Conservation (phyloP, 1,140 invertebrate species). For the Vanessa atalanta region DNA sequence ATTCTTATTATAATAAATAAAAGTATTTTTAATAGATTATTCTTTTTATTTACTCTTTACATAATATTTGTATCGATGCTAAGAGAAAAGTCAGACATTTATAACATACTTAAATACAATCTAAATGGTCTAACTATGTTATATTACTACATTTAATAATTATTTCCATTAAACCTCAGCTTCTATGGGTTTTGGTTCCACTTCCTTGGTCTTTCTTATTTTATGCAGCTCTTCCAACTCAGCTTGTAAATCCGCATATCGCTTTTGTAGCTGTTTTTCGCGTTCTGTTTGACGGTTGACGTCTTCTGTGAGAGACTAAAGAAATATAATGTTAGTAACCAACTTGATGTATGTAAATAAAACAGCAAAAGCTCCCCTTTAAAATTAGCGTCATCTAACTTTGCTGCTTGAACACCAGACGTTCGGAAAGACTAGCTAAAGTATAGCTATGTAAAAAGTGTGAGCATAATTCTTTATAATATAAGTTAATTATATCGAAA, state of each 20-base stretch:
- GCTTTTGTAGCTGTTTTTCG: constrained; percentile 92
- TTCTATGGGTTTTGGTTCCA: constrained; percentile 29
- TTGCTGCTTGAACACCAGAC: too few relatives aligned
- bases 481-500: too few relatives aligned
- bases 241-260: constrained; percentile 86
- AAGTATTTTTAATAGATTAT: not conserved
- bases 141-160: not conserved
- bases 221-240: constrained; percentile 80
- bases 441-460: too few relatives aligned
- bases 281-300: constrained; percentile 95
- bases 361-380: too few relatives aligned
- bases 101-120: not conserved
- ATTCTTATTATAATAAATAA: not conserved
- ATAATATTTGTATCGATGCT: not conserved
- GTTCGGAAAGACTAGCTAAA: too few relatives aligned
- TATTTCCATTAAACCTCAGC: not conserved
- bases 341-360: not conserved
- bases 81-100: constrained; percentile 3
- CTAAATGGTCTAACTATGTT: not conserved
- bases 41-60: constrained; percentile 2
- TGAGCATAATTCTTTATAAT: too few relatives aligned
- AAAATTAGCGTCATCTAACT: too few relatives aligned
- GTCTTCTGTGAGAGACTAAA: constrained; percentile 92
- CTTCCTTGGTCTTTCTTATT: constrained; percentile 45
- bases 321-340: constrained; percentile 15